Evolutionary conservation across 2,113 vertebrate genomes (phyloP).

Genomic region (Orycteropus afer): DNA sequence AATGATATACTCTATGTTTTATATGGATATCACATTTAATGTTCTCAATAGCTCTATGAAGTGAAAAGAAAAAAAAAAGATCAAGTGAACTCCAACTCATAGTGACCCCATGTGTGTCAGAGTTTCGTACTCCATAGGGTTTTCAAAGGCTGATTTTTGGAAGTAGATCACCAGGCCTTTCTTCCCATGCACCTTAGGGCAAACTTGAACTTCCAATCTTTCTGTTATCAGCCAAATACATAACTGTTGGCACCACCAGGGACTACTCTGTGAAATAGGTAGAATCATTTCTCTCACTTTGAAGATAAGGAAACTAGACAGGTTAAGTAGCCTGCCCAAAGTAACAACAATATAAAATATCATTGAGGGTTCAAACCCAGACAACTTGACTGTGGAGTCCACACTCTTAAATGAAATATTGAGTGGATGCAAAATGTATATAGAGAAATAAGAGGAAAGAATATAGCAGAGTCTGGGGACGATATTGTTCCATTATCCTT

Average conservation of each 20-base stretch:
- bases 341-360: neutral
- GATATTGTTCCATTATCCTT: neutral
- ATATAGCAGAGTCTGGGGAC: neutral
- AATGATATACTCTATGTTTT: neutral
- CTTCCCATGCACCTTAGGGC: no score
- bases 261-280: neutral
- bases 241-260: no score
- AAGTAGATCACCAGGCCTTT: neutral
- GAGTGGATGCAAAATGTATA: neutral
- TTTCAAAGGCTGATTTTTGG: neutral
- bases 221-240: no score
- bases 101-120: neutral
- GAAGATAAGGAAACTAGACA: neutral
- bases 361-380: neutral
- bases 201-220: no score
- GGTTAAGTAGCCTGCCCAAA: neutral
- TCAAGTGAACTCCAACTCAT: neutral
- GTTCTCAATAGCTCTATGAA: neutral
- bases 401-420: neutral
- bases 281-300: neutral
- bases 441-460: neutral
- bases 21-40: neutral
- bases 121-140: neutral
- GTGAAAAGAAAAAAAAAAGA: neutral
- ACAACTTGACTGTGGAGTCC: neutral